Evolutionary conservation across 2,113 vertebrate genomes (phyloP), one percentile per base, ranked within the genome.

Genomic region (Burhinus bistriatus): DNA sequence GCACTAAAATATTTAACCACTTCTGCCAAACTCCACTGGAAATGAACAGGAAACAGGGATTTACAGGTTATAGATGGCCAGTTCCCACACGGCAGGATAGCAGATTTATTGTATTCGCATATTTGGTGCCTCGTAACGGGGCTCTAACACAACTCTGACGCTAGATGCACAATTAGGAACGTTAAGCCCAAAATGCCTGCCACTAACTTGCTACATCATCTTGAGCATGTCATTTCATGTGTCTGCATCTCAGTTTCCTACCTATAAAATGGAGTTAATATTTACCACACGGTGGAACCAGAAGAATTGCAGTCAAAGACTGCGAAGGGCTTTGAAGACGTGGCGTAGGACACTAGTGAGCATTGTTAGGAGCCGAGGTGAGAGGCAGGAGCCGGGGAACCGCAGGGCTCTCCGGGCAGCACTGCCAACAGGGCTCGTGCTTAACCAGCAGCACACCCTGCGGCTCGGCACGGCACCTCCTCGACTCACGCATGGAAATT

Each of bases 1-100:
- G 88, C 79, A 93, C 93, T 93, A 77, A 92, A 95, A 95, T 90
- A 94, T 96, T 94, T 95, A 95, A 91, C 82, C 82, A 94, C 89
- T 97, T 91, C 81, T 93, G 77, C 82, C 93, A 87, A 95, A 95
- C 84, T 93, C 81, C 51, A 22, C 62, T 77, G 89, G 78, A 97
- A 94, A 94, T 89, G 42, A 89, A 45, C 87, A 79, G 91, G 64
- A 87, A 95, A 54, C 8, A 11, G 66, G 81, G 95, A 95, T 95
- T 92, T 91, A 87, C 81, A 96, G 89, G 95, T 93, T 95, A 84
- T 65, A 92, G 83, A 93, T 49, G 91, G 89, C 54, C 89, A 86
- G 69, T 11, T 87, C 81, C 89, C 94, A 71, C 83, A 66, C 2
- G 16, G 77, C 77, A 84, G 84, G 81, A 55, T 9, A 79, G 81